phyloP scores from a whole-genome alignment of 1,140 invertebrate genomes.

The Lordiphosa clarofinis region DNA sequence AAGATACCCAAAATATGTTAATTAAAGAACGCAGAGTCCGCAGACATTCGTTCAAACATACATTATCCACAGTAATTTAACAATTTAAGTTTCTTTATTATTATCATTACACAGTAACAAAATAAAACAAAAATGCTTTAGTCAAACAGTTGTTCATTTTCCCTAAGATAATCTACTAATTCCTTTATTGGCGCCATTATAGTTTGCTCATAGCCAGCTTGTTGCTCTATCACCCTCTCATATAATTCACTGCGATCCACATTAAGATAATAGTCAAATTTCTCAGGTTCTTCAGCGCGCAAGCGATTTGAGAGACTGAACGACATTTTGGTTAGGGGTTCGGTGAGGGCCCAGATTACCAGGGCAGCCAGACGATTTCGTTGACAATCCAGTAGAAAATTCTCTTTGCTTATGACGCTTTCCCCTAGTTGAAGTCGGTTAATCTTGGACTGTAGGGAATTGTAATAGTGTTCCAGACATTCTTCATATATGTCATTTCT shows the following conservation, averaged over 20 bases:
- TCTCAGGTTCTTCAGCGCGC: constrained; percentile 48
- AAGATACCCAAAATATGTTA: no score
- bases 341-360: constrained; percentile 46
- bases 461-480: constrained; percentile 47
- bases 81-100: not conserved
- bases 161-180: constrained; percentile 49
- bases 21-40: no score
- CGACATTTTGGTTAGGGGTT: constrained; percentile 56
- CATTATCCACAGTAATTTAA: no score
- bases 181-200: constrained; percentile 55
- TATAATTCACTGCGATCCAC: constrained; percentile 54
- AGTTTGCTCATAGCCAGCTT: constrained; percentile 49
- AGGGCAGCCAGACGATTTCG: constrained; percentile 35
- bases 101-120: no score
- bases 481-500: constrained; percentile 23
- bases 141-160: no score
- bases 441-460: constrained; percentile 25
- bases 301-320: constrained; percentile 36
- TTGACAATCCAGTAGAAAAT: constrained; percentile 42
- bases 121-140: no score
- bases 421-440: constrained; percentile 9
- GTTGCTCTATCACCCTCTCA: constrained; percentile 51
- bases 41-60: no score
- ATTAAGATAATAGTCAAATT: constrained; percentile 68
- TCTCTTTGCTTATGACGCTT: constrained; percentile 19